Percentiles rank a stretch among this genome's conserved stretches.
Conservation (phyloP, 2,113 vertebrate species). For the Megaceryle torquata region DNA sequence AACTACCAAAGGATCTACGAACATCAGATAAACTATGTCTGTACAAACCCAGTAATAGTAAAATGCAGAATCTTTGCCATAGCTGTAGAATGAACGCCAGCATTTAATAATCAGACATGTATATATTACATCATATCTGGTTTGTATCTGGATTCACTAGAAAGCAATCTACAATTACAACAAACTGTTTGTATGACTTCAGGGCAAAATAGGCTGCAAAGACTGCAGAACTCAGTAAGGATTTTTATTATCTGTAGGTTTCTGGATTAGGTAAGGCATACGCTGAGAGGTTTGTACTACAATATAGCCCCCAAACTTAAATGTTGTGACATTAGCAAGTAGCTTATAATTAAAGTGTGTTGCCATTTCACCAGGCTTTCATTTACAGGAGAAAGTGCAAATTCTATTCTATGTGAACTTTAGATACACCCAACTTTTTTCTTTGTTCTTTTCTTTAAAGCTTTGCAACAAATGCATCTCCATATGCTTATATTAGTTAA, state of each 20-base stretch:
- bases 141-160: not conserved
- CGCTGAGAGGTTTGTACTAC: slow-evolving; percentile 26
- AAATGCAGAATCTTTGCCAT: not conserved
- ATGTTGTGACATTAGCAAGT: slow-evolving; percentile 81
- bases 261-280: slow-evolving; percentile 34
- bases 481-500: slow-evolving; percentile 89
- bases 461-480: slow-evolving; percentile 82
- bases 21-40: not conserved
- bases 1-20: not conserved
- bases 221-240: not conserved
- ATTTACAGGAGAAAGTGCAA: slow-evolving; percentile 82
- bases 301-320: slow-evolving; percentile 64
- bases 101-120: not conserved
- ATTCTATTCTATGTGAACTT: slow-evolving; percentile 81
- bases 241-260: slow-evolving; percentile 4
- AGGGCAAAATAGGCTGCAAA: not conserved
- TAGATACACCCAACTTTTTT: slow-evolving; percentile 77
- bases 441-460: slow-evolving; percentile 88
- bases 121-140: not conserved
- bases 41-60: not conserved
- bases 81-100: not conserved
- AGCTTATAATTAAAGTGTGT: slow-evolving; percentile 78
- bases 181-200: not conserved
- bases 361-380: slow-evolving; percentile 82
- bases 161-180: not conserved